These are phyloP conservation scores for Apocrypta bakeri DNA, from an alignment of 1,140 invertebrate genomes.

Conservation along the genomic window DNA sequence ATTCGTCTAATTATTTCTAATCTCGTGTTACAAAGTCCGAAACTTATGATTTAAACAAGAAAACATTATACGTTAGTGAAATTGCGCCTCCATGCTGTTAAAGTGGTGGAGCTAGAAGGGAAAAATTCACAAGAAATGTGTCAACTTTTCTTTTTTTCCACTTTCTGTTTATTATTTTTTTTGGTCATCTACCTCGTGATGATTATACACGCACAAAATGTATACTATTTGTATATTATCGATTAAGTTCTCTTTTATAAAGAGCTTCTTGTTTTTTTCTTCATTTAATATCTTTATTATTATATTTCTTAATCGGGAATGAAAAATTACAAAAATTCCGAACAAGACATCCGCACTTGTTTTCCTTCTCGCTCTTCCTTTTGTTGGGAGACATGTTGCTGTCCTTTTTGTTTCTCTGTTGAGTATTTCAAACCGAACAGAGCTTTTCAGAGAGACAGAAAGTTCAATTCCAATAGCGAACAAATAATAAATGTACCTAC, in stretches of 20 bases:
- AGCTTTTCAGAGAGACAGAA: background rate
- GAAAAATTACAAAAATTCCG: conserved; percentile 22
- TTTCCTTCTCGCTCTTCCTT: conserved; percentile 37
- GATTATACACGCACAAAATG: conserved; percentile 15
- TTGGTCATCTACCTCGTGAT: background rate
- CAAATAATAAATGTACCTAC: conserved; percentile 43
- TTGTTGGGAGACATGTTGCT: conserved; percentile 1
- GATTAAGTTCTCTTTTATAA: background rate
- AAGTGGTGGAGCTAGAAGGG: conserved; percentile 28
- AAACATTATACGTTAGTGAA: conserved; percentile 23
- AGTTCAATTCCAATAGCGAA: conserved; percentile 3
- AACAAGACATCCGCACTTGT: background rate
- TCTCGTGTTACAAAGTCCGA: conserved; percentile 37
- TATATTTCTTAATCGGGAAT: background rate
- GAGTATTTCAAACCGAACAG: background rate
- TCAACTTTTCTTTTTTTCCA: conserved; percentile 37
- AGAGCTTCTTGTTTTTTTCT: background rate
- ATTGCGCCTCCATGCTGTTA: conserved; percentile 32
- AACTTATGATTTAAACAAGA: conserved; percentile 44
- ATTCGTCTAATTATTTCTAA: conserved; percentile 58
- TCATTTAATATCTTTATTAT: background rate
- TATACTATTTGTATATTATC: background rate
- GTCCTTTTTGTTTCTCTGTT: background rate
- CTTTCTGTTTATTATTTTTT: background rate
- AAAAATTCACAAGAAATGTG: conserved; percentile 18